Evolutionary conservation across 2,113 vertebrate genomes (phyloP), one percentile per base, ranked within the genome.

Genomic region (Glareola pratincola): DNA sequence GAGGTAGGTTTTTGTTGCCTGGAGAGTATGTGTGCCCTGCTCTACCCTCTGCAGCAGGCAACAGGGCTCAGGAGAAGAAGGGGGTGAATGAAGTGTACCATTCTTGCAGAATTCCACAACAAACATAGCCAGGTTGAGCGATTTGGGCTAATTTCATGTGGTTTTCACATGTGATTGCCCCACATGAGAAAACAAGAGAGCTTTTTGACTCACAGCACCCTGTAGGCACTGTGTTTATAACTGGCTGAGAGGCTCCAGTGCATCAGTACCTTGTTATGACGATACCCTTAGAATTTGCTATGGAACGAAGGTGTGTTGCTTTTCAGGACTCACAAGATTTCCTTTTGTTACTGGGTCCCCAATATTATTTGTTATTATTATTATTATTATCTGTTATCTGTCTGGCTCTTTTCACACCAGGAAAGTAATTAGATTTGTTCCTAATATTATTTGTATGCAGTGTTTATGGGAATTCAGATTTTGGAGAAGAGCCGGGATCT

Each of bases 11-110:
- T 81, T 85, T 66, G 3, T 47, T 94, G 21, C 51, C 21, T 34
- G 43, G 5, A 53, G 27, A 39, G 11, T n/a, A 23, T 14, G 24
- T 2, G 2, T 56, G 53, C 12, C 30, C 14, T 73, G 4, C 15
- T 69, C 4, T n/a, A 45, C 9, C 30, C 53, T 73, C 32, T 56
- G 22, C 13, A 56, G 37, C 6, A 48, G 19, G 15, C 26, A 64
- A 1, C 0, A 0, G 14, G 6, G 36, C 8, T 48, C 4, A 3
- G 51, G 27, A 67, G 30, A 37, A 68, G 48, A 67, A 59, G 6
- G 2, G 13, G 4, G 16, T 1, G 2, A 66, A 12, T 1, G 3
- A 59, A 23, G 8, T 2, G 0, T 22, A 14, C 39, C 3, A 9
- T 51, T 73, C 54, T 92, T 39, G 15, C 15, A 59, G 26, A 85